Evolutionary conservation across 2,888 invertebrate species (phyloP).

Genomic region (Dolichopus griseipennis): DNA sequence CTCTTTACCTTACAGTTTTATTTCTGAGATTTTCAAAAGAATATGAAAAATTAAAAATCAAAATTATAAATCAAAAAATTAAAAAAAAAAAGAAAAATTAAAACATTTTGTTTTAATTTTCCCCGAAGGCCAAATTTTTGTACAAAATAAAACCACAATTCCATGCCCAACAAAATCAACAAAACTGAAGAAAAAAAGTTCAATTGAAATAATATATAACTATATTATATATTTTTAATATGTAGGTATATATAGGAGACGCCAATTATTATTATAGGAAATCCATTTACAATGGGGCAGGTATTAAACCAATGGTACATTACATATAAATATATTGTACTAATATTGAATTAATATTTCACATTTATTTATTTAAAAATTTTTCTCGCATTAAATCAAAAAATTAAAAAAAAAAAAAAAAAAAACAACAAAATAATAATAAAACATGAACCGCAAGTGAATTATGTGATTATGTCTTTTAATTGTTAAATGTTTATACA

Average conservation of each 20-base stretch:
- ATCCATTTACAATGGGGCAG: not conserved
- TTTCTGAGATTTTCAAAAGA: too few relatives aligned
- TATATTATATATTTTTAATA: too few relatives aligned
- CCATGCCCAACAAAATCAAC: too few relatives aligned
- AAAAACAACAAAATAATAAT: too few relatives aligned
- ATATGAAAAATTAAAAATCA: not conserved
- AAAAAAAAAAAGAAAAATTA: not conserved
- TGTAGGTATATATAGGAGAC: not conserved
- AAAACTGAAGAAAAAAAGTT: not conserved
- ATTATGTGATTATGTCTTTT: conserved; percentile 1
- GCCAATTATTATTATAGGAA: conserved; percentile 1
- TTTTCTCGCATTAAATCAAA: not conserved
- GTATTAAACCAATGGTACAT: not conserved
- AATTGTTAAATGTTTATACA: not conserved
- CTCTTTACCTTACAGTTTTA: not conserved
- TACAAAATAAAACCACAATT: not conserved
- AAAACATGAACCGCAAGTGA: not conserved
- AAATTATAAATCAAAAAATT: not conserved
- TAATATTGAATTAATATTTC: not conserved
- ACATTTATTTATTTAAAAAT: not conserved
- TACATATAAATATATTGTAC: not conserved
- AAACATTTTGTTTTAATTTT: not conserved
- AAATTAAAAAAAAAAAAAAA: too few relatives aligned
- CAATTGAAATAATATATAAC: not conserved
- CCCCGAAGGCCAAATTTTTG: not conserved